Base-by-base conservation (phyloP, 1,140 invertebrate species). In the Cyphomyrmex costatus region DNA sequence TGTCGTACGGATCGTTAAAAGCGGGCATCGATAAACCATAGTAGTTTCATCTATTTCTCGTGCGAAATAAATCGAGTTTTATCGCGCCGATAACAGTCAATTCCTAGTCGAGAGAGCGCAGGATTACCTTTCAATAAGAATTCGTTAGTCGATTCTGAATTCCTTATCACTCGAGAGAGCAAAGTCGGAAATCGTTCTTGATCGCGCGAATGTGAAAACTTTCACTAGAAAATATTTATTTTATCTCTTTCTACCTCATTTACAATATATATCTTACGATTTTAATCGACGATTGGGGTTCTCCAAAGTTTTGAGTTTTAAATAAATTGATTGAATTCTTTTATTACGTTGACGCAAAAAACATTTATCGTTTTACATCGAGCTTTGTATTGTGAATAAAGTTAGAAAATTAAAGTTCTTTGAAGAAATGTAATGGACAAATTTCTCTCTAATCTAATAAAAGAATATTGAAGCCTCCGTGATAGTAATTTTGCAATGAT, bases 21-120 rank as follows among this genome's bases (percentile, higher is more conserved):
- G 77, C 51, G 30, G 8, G 27, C 74, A 36, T 12, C 8, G 56
- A 88, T 27, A 80, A 88, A 58, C 51, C 27, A 46, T 46, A 73
- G n/a, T 8, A 71, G 61, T 85, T 85, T 65, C 73, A 88, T 88
- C 73, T 78, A 46, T 66, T 51, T 49, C 49, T 12, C 21, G 58
- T 27, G 42, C 46, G n/a, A 73, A 78, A 88, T 85, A 78, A 88
- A 88, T 88, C 53, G 24, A 4, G 58, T 85, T 79, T 85, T 58
- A 60, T 88, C 79, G 12, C 36, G 27, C 24, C 36, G 73, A 79
- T 85, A 85, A 79, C 51, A 71, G 24, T 14, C 10, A 19, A 66
- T 51, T 12, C 19, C 49, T 42, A 49, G n/a, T 0, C 19, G n/a
- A 27, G 10, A 83, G 16, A 30, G 14, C 16, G 14, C n/a, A 24